These are phyloP conservation scores for Campylorhamphus procurvoides DNA, from an alignment of 2,113 vertebrate species.

Conservation along the genomic window DNA sequence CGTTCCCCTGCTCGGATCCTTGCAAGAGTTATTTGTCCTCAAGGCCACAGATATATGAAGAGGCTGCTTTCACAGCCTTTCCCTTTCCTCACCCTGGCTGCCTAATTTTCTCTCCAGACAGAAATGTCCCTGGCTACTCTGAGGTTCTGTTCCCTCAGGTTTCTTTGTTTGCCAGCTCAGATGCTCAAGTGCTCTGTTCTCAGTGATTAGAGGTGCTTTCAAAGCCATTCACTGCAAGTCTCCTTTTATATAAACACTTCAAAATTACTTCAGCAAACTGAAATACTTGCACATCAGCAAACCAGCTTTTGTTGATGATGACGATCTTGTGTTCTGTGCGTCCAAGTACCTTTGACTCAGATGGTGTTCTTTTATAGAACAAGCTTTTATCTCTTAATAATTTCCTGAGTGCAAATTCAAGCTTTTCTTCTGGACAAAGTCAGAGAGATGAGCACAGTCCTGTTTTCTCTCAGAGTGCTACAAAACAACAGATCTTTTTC, in stretches of 20 bases:
- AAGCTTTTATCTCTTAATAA: not conserved
- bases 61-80: not conserved
- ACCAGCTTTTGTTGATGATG: not conserved
- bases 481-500: not conserved
- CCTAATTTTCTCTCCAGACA: not conserved
- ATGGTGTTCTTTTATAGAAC: not conserved
- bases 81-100: not conserved
- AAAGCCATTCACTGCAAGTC: not conserved
- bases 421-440: not conserved
- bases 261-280: slow-evolving; percentile 12
- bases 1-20: not conserved
- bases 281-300: not conserved
- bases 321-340: not conserved
- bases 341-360: not conserved
- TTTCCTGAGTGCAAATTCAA: not conserved
- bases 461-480: not conserved
- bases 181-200: not conserved
- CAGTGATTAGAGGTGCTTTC: not conserved
- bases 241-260: slow-evolving; percentile 7
- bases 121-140: not conserved
- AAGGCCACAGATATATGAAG: not conserved
- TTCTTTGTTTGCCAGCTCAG: slow-evolving; percentile 3
- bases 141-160: not conserved
- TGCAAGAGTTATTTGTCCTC: slow-evolving; percentile 12
- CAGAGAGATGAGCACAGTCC: not conserved